Conservation (phyloP, 2,797 vertebrate genomes). For the Acestrorhynchus altus region DNA sequence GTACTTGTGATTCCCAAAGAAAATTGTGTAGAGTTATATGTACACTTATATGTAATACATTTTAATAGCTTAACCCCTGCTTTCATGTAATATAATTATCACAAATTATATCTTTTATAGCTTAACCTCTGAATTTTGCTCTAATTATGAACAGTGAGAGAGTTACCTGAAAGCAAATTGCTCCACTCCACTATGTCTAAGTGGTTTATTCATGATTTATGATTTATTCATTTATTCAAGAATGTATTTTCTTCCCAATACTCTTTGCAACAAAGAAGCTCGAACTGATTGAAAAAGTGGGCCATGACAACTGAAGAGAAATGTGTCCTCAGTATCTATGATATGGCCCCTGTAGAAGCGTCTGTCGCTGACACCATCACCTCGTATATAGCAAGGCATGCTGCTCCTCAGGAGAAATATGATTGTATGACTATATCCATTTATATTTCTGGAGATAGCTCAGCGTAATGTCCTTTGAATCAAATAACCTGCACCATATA, state of each 20-base stretch:
- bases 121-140: no score
- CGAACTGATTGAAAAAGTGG: slow-evolving; percentile 22
- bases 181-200: not conserved
- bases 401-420: slow-evolving; percentile 69
- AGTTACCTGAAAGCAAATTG: not conserved
- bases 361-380: slow-evolving; percentile 46
- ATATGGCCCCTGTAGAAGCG: slow-evolving; percentile 2
- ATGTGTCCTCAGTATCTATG: slow-evolving; percentile 2
- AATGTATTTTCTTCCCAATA: not conserved
- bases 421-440: slow-evolving; percentile 74
- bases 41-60: no score
- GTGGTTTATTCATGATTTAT: not conserved
- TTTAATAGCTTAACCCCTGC: no score
- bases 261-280: not conserved
- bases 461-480: slow-evolving; percentile 77
- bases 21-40: no score
- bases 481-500: slow-evolving; percentile 78
- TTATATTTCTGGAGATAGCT: slow-evolving; percentile 77
- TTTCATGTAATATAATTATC: no score
- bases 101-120: no score
- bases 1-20: no score
- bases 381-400: slow-evolving; percentile 62
- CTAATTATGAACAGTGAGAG: not conserved
- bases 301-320: slow-evolving; percentile 1
- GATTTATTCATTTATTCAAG: slow-evolving; percentile 19